Conservation (phyloP, 37 sponge, comb jelly and placozoan species). For the Chondrosia reniformis region DNA sequence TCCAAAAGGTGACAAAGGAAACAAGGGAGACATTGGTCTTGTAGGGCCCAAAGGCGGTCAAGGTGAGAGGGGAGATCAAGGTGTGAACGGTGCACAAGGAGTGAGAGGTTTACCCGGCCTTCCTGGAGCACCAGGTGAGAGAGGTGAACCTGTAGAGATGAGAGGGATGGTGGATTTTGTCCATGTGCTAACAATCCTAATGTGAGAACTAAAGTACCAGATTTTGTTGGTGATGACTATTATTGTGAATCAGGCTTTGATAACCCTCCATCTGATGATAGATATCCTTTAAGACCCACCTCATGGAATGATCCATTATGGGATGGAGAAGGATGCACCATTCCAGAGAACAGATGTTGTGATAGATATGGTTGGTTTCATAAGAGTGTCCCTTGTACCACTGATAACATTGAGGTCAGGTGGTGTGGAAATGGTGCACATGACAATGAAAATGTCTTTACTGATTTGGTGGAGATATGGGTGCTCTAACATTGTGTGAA, state of each 20-base stretch:
- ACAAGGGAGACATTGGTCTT: not conserved
- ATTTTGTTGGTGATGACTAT: slow-evolving; percentile 3
- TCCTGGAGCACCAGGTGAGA: not conserved
- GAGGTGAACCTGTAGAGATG: not conserved
- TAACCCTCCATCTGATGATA: no score
- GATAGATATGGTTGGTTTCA: slow-evolving; percentile 22
- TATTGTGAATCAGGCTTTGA: slow-evolving; percentile 12
- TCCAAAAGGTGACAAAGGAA: slow-evolving; percentile 18
- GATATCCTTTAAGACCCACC: not conserved
- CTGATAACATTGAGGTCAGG: slow-evolving; percentile 15
- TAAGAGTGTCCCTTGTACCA: not conserved
- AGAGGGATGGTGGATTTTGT: not conserved
- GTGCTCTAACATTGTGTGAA: slow-evolving; percentile 16
- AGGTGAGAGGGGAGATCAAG: slow-evolving; percentile 9
- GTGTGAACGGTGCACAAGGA: not conserved
- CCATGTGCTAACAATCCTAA: not conserved
- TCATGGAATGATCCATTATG: slow-evolving; percentile 10
- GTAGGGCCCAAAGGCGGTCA: not conserved
- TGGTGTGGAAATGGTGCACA: not conserved
- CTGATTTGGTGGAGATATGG: slow-evolving; percentile 19
- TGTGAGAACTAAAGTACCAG: not conserved
- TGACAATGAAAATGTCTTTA: not conserved
- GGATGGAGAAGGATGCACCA: slow-evolving; percentile 8
- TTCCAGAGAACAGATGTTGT: slow-evolving; percentile 10
- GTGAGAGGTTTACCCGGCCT: not conserved